Evolutionary conservation across 53 echinoderm and acorn worm species (phyloP).

Genomic region (Echinarachnius parma): DNA sequence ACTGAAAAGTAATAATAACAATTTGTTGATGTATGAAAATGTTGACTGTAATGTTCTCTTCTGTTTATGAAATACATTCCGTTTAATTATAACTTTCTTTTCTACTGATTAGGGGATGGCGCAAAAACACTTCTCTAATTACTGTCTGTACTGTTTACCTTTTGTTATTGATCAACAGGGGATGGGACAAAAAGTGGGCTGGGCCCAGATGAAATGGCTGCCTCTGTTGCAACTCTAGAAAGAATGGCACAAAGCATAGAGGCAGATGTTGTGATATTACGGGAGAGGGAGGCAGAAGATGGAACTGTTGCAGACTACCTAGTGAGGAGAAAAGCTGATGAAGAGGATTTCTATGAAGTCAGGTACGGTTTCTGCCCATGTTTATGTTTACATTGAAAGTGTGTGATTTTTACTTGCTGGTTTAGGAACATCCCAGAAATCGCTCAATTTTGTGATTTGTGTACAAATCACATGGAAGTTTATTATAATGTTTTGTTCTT

Average conservation of each 20-base stretch:
- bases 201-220: slow-evolving; percentile 77
- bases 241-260: slow-evolving; percentile 69
- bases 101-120: too few species aligned
- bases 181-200: slow-evolving; percentile 85
- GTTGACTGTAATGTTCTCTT: background rate
- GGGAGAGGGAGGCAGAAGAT: slow-evolving; percentile 60
- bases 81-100: too few species aligned
- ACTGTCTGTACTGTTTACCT: background rate
- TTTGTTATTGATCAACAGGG: slow-evolving; percentile 32
- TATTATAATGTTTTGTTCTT: too few species aligned
- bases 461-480: too few species aligned
- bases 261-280: slow-evolving; percentile 75
- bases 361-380: slow-evolving; percentile 74
- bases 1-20: background rate
- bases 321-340: slow-evolving; percentile 79
- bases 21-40: background rate
- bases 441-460: too few species aligned
- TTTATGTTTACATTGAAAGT: too few species aligned
- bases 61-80: background rate
- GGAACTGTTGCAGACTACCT: slow-evolving; percentile 77
- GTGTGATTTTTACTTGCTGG: too few species aligned
- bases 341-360: slow-evolving; percentile 92
- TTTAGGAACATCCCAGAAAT: too few species aligned
- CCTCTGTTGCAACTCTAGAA: slow-evolving; percentile 77
- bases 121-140: background rate